These are phyloP conservation scores for Phalacrocorax pelagicus DNA, from an alignment of 2,113 vertebrate genomes.

Conservation along the genomic window DNA sequence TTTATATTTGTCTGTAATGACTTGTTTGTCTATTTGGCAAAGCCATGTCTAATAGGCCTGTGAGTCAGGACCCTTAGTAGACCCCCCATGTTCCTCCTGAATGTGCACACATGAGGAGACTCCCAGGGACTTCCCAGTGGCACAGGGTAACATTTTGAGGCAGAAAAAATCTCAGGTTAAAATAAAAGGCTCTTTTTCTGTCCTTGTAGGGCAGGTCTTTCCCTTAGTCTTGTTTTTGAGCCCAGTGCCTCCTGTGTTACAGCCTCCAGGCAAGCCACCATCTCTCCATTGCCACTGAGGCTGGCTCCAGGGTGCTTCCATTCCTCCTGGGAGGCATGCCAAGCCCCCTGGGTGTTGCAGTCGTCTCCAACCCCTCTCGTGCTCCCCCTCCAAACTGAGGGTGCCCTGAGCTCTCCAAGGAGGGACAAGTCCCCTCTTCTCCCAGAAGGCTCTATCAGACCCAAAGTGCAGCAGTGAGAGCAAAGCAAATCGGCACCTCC, in stretches of 20 bases:
- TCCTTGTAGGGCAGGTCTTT: neutral
- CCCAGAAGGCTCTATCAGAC: neutral
- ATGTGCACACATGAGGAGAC: neutral
- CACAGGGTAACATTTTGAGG: neutral
- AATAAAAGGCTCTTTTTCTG: neutral
- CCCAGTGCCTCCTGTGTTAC: neutral
- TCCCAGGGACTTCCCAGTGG: neutral
- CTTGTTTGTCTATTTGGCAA: slow-evolving; percentile 12
- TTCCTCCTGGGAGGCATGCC: neutral
- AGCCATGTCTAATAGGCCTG: neutral
- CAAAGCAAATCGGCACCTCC: neutral
- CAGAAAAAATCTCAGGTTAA: neutral
- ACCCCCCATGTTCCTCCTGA: neutral
- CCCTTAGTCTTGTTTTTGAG: neutral
- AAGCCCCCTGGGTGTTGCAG: neutral
- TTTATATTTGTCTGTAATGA: neutral
- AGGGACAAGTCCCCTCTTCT: neutral
- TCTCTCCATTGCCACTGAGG: neutral
- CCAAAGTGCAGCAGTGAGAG: neutral
- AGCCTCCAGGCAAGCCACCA: neutral
- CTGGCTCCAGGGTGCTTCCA: neutral
- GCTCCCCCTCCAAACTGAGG: neutral
- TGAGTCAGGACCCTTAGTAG: neutral
- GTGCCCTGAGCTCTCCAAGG: neutral
- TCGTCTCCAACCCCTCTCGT: neutral